Evolutionary conservation across 2,888 invertebrate genomes (phyloP).

Genomic region (Tachina grossa): DNA sequence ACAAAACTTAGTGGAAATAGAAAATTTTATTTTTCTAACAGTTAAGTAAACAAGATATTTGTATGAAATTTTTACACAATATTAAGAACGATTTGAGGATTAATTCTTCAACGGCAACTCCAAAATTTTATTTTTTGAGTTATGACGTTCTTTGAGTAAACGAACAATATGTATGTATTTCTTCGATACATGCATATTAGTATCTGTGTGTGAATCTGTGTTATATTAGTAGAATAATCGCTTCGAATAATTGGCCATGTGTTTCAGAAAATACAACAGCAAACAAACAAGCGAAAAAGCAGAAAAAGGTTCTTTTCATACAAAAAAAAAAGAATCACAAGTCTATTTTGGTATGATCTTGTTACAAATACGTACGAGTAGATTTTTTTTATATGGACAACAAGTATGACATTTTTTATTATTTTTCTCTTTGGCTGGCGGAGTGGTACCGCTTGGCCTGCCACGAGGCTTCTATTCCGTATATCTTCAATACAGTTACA

Average conservation of each 20-base stretch:
- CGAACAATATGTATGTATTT: not conserved
- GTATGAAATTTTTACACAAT: too few relatives aligned
- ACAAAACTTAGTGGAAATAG: too few relatives aligned
- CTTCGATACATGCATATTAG: conserved; percentile 3
- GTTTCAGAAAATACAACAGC: conserved; percentile 28
- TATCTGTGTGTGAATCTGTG: conserved; percentile 8
- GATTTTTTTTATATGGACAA: conserved; percentile 31
- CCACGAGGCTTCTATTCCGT: conserved; percentile 21
- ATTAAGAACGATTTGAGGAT: too few relatives aligned
- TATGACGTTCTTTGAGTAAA: too few relatives aligned
- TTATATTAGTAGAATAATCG: conserved; percentile 44
- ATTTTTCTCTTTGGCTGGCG: conserved; percentile 14
- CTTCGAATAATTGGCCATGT: conserved; percentile 58
- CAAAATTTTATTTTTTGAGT: too few relatives aligned
- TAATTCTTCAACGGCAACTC: too few relatives aligned
- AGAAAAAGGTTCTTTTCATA: conserved; percentile 49
- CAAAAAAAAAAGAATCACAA: conserved; percentile 30
- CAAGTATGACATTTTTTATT: conserved; percentile 52
- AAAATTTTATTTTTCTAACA: too few relatives aligned
- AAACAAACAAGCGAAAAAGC: conserved; percentile 41
- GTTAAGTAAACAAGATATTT: too few relatives aligned
- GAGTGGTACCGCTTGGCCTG: not conserved
- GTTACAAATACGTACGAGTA: conserved; percentile 20
- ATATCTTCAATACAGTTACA: conserved; percentile 45
- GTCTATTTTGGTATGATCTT: conserved; percentile 49